phyloP scores from a whole-genome alignment of 2,113 vertebrate species.

The Barnardius zonarius region DNA sequence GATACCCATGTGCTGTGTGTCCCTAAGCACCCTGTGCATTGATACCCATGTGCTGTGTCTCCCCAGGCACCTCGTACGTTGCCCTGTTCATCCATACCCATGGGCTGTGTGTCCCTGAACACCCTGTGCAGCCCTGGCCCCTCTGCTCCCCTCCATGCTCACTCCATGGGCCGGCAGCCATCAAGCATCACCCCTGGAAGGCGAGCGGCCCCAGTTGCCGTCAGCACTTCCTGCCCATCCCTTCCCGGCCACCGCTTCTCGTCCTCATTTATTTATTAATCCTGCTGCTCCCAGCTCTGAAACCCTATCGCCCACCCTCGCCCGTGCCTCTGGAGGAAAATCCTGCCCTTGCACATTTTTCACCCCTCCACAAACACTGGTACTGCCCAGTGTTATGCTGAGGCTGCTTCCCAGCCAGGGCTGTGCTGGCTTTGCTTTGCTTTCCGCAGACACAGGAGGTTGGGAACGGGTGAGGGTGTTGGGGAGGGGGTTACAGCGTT shows the following conservation, averaged over 20 bases:
- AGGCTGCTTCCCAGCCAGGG: not conserved
- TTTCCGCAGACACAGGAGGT: not conserved
- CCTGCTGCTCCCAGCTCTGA: not conserved
- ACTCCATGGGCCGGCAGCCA: too few species aligned
- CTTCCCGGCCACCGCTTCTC: not conserved
- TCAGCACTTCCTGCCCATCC: not conserved
- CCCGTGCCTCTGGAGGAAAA: not conserved
- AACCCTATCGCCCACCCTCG: not conserved
- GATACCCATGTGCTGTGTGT: too few species aligned
- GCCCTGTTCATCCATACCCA: too few species aligned
- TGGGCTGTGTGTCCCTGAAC: not conserved
- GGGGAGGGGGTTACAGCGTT: not conserved
- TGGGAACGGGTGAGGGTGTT: not conserved
- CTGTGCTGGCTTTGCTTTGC: not conserved
- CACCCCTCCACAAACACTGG: not conserved
- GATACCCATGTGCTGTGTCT: too few species aligned
- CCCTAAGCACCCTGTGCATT: too few species aligned
- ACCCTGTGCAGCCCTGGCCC: not conserved
- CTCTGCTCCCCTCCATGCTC: not conserved
- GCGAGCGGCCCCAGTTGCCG: not conserved
- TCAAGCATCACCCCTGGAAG: not conserved
- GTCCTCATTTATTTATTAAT: not conserved
- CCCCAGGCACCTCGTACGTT: too few species aligned
- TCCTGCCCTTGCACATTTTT: not conserved
- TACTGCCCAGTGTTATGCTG: not conserved